phyloP scores from a whole-genome alignment of 2,888 invertebrate genomes.

The Anthophora plumipes region DNA sequence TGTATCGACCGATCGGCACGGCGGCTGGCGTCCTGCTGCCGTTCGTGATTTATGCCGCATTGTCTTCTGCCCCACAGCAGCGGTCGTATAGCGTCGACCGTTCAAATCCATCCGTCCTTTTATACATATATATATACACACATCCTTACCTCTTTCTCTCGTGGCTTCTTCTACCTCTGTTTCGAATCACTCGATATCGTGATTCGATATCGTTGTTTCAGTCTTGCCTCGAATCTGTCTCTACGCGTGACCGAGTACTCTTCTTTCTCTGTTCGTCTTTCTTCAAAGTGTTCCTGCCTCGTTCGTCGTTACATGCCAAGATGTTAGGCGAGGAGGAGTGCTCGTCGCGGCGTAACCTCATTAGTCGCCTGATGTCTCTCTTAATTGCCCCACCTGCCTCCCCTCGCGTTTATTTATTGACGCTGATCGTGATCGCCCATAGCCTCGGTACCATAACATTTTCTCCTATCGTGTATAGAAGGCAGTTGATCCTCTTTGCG shows the following conservation, averaged over 20 bases:
- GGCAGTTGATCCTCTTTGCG: neutral
- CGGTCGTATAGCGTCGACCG: conserved; percentile 67
- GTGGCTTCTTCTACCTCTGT: conserved; percentile 51
- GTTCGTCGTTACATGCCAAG: conserved; percentile 41
- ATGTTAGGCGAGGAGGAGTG: conserved; percentile 56
- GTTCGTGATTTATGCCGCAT: conserved; percentile 76
- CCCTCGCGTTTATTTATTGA: conserved; percentile 78
- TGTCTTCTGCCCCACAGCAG: conserved; percentile 72
- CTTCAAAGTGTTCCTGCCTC: neutral
- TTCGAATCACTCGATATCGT: conserved; percentile 56
- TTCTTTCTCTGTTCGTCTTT: conserved; percentile 37
- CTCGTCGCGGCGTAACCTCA: conserved; percentile 78
- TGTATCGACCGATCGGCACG: conserved; percentile 77
- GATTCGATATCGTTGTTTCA: conserved; percentile 56
- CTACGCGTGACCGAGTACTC: conserved; percentile 64
- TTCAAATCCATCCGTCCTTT: conserved; percentile 69
- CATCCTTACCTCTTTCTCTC: conserved; percentile 37
- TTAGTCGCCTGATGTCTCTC: conserved; percentile 83
- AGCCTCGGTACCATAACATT: conserved; percentile 5
- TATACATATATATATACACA: no score
- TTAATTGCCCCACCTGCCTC: conserved; percentile 79
- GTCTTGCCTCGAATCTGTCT: conserved; percentile 38
- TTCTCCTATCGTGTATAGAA: neutral
- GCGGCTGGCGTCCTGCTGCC: conserved; percentile 72
- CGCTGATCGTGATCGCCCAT: conserved; percentile 74